phyloP scores from a whole-genome alignment of 2,888 invertebrate species.

The Copidosoma aretas region DNA sequence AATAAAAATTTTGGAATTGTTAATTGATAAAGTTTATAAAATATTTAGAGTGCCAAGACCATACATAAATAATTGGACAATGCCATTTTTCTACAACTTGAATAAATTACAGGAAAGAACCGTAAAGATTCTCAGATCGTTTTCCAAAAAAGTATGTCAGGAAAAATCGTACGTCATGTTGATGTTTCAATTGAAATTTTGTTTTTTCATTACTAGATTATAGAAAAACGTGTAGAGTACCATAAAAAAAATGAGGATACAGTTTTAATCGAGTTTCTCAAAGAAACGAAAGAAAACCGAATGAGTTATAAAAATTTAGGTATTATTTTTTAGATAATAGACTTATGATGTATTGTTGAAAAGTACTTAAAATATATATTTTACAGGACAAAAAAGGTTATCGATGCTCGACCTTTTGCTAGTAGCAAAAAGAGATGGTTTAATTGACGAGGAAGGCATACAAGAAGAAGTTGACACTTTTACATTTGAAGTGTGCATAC shows the following conservation, averaged over 20 bases:
- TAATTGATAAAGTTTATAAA: neutral
- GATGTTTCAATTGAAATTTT: neutral
- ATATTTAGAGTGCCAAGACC: conserved; percentile 44
- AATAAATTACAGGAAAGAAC: conserved; percentile 60
- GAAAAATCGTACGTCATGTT: too few species aligned
- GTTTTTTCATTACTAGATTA: conserved; percentile 32
- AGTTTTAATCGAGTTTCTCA: conserved; percentile 29
- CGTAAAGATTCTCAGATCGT: conserved; percentile 64
- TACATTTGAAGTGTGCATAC: conserved; percentile 44
- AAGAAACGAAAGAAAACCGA: too few species aligned
- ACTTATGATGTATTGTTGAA: too few species aligned
- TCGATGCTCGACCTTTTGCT: conserved; percentile 56
- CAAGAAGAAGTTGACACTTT: conserved; percentile 58
- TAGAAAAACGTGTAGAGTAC: conserved; percentile 38
- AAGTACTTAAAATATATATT: too few species aligned
- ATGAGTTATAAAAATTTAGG: too few species aligned
- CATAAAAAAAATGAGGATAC: conserved; percentile 32
- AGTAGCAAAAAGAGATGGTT: conserved; percentile 45
- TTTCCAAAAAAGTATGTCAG: conserved; percentile 67
- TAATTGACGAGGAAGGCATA: conserved; percentile 52
- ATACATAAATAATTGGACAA: conserved; percentile 34
- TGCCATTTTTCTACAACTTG: conserved; percentile 36
- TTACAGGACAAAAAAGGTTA: conserved; percentile 43
- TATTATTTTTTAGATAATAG: neutral
- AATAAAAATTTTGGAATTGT: too few species aligned